Base-by-base conservation (phyloP, 2,113 vertebrate species). In the Echinops telfairi region DNA sequence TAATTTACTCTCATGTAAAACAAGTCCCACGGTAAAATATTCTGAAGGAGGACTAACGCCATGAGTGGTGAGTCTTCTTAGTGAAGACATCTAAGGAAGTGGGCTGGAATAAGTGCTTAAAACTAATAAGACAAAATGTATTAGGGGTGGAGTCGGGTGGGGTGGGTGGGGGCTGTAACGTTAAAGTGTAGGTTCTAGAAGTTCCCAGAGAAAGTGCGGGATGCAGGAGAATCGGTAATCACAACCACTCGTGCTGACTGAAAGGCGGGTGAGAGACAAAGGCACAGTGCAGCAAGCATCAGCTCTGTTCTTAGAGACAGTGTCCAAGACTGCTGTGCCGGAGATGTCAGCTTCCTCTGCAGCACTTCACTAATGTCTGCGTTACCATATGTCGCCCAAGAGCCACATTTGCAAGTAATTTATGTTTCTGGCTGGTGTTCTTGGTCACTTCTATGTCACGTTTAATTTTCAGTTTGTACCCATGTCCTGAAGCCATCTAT, bases 1-100 rank as follows among this genome's bases (percentile, higher is more conserved):
- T 98, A 96, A 98, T 98, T 97, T 97, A 90, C 89, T 96, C 31
- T 93, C 93, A 96, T 97, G 93, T 86, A 84, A 94, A 95, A 53
- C 47, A 62, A 82, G 84, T 97, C 97, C 95, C 95, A 93, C 93
- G 97, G 96, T 97, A 96, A 97, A 98, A 94, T n/a, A 64, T 88
- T 96, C 96, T 95, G 92, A 96, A 95, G 94, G 78, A 27, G 0
- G 96, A 96, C 84, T 93, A 86, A 94, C 86, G 92, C 80, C 76
- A 71, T 90, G 83, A 88, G 40, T 15, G n/a, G 53, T 66, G 40
- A 92, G 93, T 92, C 73, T 89, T 93, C 60, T 88, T 40, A 76
- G 40, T 38, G 64, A 83, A 88, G 79, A 29, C 47, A n/a, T 91
- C 94, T 73, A 89, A 71, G 71, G 33, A 93, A 85, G 43, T 36